Conservation (phyloP, 1,140 invertebrate species). For the Pseudomyrmex sp. region DNA sequence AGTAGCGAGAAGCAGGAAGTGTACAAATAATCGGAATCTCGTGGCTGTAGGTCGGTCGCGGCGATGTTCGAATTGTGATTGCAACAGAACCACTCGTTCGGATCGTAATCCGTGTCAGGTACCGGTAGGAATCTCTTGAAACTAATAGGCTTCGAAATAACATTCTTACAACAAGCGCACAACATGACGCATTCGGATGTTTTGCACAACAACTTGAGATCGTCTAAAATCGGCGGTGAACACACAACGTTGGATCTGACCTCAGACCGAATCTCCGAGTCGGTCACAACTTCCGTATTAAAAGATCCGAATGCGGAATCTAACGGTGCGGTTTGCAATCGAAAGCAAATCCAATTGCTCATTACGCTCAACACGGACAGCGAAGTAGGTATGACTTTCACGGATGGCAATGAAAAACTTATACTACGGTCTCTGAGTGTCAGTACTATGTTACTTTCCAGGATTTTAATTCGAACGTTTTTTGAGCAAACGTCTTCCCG, state of each 20-base stretch:
- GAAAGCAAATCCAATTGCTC: conserved; percentile 81
- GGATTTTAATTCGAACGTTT: conserved; percentile 73
- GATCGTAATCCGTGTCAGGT: conserved; percentile 79
- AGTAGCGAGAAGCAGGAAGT: conserved; percentile 76
- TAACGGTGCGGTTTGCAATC: conserved; percentile 78
- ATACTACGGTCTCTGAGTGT: conserved; percentile 66
- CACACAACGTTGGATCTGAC: conserved; percentile 7
- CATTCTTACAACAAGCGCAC: conserved; percentile 77
- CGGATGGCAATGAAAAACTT: conserved; percentile 67
- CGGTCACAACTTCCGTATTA: conserved; percentile 75
- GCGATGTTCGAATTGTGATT: conserved; percentile 69
- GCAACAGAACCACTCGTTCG: conserved; percentile 82
- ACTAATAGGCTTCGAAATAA: conserved; percentile 73
- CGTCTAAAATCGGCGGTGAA: conserved; percentile 31
- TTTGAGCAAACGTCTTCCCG: conserved; percentile 63
- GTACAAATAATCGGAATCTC: conserved; percentile 80
- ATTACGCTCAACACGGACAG: conserved; percentile 77
- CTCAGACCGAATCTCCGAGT: conserved; percentile 13
- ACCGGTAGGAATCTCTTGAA: conserved; percentile 79
- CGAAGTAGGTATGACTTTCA: conserved; percentile 79
- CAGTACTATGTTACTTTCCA: conserved; percentile 75
- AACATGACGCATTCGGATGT: conserved; percentile 63
- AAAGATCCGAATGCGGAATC: conserved; percentile 79
- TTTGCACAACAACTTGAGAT: conserved; percentile 66
- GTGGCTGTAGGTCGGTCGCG: conserved; percentile 71